phyloP scores from a whole-genome alignment of 2,113 vertebrate species.

The Ceyx cyanopectus region DNA sequence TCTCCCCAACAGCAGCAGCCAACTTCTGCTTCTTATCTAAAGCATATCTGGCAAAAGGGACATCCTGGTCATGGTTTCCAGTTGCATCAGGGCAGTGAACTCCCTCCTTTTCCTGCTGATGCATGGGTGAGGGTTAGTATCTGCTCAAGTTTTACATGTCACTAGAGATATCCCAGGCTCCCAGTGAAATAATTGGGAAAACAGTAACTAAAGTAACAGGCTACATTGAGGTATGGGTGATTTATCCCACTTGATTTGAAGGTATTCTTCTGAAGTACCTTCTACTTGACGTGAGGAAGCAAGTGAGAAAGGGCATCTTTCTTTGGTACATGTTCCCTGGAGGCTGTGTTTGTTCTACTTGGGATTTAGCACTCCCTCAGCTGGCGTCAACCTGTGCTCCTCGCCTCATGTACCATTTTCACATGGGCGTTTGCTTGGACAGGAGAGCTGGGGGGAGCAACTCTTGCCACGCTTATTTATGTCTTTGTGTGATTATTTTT shows the following conservation, averaged over 20 bases:
- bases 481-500: neutral
- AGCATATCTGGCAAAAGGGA: neutral
- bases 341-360: neutral
- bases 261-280: neutral
- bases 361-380: neutral
- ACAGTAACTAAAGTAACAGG: neutral
- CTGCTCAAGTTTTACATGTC: neutral
- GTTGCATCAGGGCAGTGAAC: neutral
- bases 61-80: neutral
- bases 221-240: neutral
- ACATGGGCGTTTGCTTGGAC: neutral
- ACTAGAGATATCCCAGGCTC: neutral
- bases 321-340: neutral
- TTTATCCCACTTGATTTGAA: neutral
- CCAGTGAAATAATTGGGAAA: neutral
- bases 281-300: neutral
- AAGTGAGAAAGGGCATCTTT: neutral
- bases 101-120: neutral
- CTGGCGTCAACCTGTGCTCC: neutral
- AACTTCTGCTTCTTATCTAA: neutral
- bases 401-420: accelerated
- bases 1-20: neutral
- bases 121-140: neutral
- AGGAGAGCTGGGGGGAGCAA: neutral
- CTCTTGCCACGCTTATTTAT: accelerated